Evolutionary conservation across 2,797 vertebrate genomes (phyloP), one percentile per base, ranked within the genome.

Genomic region (Ceryle rudis): DNA sequence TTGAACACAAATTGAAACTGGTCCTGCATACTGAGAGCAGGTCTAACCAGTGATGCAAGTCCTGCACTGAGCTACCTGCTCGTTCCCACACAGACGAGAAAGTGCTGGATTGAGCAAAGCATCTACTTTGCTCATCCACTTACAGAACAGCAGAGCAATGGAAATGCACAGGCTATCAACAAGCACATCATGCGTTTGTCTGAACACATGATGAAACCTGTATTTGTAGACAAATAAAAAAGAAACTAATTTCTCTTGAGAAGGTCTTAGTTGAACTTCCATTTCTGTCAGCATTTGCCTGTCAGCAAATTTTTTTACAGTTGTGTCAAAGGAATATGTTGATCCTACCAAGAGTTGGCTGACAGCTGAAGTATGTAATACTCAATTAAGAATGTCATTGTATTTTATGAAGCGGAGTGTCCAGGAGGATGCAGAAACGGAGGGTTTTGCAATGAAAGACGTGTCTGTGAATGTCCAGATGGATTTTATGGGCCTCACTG

Each of bases 401-500:
- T 97, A n/a, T 97, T 95, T 95, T 96, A 54, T 98, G 77, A 97
- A 99, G 99, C 98, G 26, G 99, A 99, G 94, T 99, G 99, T 95
- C 99, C 99, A 8, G 99, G 99, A 52, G 99, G 99, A 42, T 99
- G 99, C 95, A 98, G 99, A 86, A 99, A 99, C 0, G 98, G 98
- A 97, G 99, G 99, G 2, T 95, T 98, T 93, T 99, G 99, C 97
- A 99, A 98, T 0, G 98, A 99, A 78, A 98, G 99, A 69, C 98
- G 98, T 10, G 91, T 99, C 89, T 99, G 99, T 47, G 98, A 99
- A 92, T 99, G 99, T 96, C 98, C 98, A 51, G 98, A 98, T 94
- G 99, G 99, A 67, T 99, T 99, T 98, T 99, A 99, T 0, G 99
- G 99, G 2, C 98, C 98, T 46, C 98, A 99, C 84, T 99, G 99